Evolutionary conservation across 2,888 invertebrate genomes (phyloP).

Genomic region (Pyrrhosoma nymphula): DNA sequence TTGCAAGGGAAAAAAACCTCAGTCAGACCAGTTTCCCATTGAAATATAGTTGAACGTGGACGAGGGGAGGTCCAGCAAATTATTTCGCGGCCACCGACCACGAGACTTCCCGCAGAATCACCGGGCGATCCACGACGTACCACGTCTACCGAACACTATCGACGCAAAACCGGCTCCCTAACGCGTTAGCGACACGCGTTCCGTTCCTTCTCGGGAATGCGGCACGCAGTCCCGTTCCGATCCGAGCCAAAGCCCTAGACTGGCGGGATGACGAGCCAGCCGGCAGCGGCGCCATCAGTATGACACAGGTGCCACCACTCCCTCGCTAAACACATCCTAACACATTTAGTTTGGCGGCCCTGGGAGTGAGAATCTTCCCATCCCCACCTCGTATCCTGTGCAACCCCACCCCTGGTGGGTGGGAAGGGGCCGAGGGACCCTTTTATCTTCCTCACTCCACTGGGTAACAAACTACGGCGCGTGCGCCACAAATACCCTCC

Average conservation of each 20-base stretch:
- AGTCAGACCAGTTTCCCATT: not conserved
- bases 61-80: not conserved
- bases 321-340: not conserved
- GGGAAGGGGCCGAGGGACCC: not conserved
- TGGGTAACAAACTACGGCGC: not conserved
- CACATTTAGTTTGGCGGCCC: not conserved
- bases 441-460: not conserved
- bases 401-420: not conserved
- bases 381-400: not conserved
- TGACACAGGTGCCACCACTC: conserved; percentile 10
- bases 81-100: not conserved
- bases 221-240: not conserved
- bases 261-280: conserved; percentile 6
- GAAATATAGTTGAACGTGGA: not conserved
- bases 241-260: conserved; percentile 51
- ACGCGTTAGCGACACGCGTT: not conserved
- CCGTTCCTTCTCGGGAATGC: not conserved
- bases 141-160: not conserved
- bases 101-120: not conserved
- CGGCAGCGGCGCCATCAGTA: conserved; percentile 40
- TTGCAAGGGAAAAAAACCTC: no score
- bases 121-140: not conserved
- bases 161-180: no score
- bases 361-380: not conserved
- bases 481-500: not conserved